Evolutionary conservation across 23 tunicate species (phyloP).

Genomic region (Trididemnum miniatum): DNA sequence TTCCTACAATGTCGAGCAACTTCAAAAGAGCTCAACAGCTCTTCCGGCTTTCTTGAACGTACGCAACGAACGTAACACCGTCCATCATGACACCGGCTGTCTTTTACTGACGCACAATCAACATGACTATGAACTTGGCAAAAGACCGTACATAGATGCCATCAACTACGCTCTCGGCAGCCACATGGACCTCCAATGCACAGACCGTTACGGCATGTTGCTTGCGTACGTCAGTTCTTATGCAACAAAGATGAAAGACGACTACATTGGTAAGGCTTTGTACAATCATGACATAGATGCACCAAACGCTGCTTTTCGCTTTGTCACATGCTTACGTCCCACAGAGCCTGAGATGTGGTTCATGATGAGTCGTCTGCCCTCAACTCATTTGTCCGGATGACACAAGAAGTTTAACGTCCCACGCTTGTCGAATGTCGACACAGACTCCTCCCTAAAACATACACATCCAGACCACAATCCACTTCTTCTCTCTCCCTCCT

Average conservation of each 20-base stretch:
- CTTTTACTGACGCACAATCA: background rate
- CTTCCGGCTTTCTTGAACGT: no score
- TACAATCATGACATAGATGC: background rate
- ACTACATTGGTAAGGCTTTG: background rate
- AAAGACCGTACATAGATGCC: background rate
- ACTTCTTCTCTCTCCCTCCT: background rate
- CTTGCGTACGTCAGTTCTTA: background rate
- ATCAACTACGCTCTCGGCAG: background rate
- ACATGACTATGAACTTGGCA: background rate
- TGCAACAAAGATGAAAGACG: background rate
- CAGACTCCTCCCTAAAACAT: background rate
- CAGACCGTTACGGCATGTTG: background rate
- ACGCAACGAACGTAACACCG: background rate
- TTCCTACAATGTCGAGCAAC: background rate
- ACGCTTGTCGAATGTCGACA: background rate
- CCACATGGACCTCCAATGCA: background rate
- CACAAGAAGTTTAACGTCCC: background rate
- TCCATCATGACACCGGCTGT: background rate
- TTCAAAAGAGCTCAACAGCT: background rate
- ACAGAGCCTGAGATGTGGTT: background rate
- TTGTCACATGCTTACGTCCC: background rate
- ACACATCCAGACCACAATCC: background rate
- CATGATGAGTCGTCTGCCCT: background rate
- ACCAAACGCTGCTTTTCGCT: background rate
- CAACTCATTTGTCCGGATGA: background rate